These are phyloP conservation scores for Trachurus trachurus DNA, from an alignment of 2,797 vertebrate species.

Conservation along the genomic window DNA sequence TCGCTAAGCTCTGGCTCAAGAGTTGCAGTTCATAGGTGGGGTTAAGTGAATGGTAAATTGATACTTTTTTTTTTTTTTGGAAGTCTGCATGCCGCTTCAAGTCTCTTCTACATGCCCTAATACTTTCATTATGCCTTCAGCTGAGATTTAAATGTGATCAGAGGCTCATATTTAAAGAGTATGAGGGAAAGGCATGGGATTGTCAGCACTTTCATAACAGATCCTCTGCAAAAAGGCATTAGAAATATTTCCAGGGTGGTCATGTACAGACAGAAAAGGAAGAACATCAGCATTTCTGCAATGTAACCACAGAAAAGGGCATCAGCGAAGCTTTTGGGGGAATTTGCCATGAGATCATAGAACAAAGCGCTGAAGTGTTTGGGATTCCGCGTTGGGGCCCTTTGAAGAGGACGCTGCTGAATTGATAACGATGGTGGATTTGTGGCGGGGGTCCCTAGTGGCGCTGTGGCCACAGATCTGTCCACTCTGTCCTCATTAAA, in stretches of 20 bases:
- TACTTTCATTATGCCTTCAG: background rate
- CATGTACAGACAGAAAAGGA: slow-evolving; percentile 15
- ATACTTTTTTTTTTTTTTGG: background rate
- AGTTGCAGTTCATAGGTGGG: background rate
- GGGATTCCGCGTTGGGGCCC: slow-evolving; percentile 44
- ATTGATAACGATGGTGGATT: slow-evolving; percentile 59
- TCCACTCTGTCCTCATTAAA: slow-evolving; percentile 76
- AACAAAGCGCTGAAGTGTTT: slow-evolving; percentile 63
- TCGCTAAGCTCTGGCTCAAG: background rate
- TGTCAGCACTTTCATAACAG: slow-evolving; percentile 17
- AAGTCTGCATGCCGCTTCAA: background rate
- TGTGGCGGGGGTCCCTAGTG: slow-evolving; percentile 49
- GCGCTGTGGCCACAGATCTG: slow-evolving; percentile 52
- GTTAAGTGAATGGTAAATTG: background rate
- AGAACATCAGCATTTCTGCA: slow-evolving; percentile 36
- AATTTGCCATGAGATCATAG: slow-evolving; percentile 28
- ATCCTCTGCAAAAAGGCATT: slow-evolving; percentile 11
- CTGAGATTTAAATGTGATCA: slow-evolving; percentile 1
- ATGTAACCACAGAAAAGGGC: slow-evolving; percentile 22
- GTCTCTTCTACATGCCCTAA: background rate
- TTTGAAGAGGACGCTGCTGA: slow-evolving; percentile 54
- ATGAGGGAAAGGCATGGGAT: background rate
- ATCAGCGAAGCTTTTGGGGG: slow-evolving; percentile 45
- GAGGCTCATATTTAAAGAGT: background rate
- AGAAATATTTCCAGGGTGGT: slow-evolving; percentile 16